phyloP scores from a whole-genome alignment of 2,888 invertebrate genomes.

The Chaetogeoica ovagalla region DNA sequence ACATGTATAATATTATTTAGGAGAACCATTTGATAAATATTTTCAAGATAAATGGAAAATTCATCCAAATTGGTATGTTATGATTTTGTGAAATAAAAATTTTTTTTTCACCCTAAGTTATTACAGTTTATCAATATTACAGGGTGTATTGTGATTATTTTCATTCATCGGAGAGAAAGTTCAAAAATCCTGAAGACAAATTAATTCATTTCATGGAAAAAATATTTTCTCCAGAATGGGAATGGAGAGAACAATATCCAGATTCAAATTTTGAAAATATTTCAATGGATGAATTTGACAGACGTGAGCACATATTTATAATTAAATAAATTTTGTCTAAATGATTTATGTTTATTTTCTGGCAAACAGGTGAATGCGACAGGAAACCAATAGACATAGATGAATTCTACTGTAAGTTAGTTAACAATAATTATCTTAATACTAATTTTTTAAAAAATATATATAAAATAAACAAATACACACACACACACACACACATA shows the following conservation, averaged over 20 bases:
- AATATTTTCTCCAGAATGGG: slow-evolving; percentile 66
- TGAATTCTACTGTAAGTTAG: slow-evolving; percentile 45
- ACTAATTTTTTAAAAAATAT: no score
- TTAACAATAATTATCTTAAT: neutral
- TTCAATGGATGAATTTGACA: slow-evolving; percentile 41
- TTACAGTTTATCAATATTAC: neutral
- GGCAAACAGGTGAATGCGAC: slow-evolving; percentile 67
- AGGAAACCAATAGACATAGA: slow-evolving; percentile 61
- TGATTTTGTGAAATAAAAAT: slow-evolving; percentile 35
- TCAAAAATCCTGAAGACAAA: slow-evolving; percentile 73
- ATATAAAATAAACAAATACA: no score
- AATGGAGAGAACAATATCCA: slow-evolving; percentile 69
- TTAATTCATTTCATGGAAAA: slow-evolving; percentile 74
- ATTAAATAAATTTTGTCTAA: neutral
- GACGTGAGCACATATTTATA: slow-evolving; percentile 4
- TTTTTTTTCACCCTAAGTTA: neutral
- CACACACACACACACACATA: no score
- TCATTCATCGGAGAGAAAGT: slow-evolving; percentile 77
- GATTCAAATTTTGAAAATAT: slow-evolving; percentile 47
- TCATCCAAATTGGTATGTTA: slow-evolving; percentile 78
- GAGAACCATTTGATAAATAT: slow-evolving; percentile 66
- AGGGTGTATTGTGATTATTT: slow-evolving; percentile 89
- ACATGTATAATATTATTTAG: slow-evolving; percentile 53
- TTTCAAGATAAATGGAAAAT: slow-evolving; percentile 77
- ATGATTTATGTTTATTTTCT: slow-evolving; percentile 22